phyloP scores from a whole-genome alignment of 2,888 invertebrate species.

The Thecophora atra region DNA sequence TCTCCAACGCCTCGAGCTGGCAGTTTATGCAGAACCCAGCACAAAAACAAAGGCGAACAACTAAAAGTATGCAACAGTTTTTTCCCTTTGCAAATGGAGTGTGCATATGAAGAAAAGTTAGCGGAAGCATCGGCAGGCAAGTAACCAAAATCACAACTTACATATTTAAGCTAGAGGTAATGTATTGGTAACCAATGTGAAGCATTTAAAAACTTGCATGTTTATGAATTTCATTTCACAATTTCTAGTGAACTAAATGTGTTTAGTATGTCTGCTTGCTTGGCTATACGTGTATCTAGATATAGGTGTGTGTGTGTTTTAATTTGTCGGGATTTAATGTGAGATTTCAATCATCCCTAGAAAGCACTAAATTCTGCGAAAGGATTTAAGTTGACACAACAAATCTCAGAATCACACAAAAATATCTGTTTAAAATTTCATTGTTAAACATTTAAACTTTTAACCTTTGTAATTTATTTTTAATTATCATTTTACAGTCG shows the following conservation, averaged over 20 bases:
- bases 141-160: no score
- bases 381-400: constrained; percentile 9
- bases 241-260: constrained; percentile 23
- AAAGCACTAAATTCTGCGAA: not conserved
- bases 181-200: no score
- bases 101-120: not conserved
- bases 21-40: not conserved
- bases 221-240: no score
- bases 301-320: constrained; percentile 1
- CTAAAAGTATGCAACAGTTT: constrained; percentile 23
- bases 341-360: not conserved
- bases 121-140: not conserved
- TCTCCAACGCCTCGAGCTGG: not conserved
- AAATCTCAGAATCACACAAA: not conserved
- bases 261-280: not conserved
- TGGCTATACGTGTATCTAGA: not conserved
- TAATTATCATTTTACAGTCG: not conserved
- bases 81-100: not conserved
- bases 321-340: not conserved
- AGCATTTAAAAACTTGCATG: no score
- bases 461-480: not conserved
- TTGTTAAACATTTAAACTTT: not conserved
- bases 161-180: no score
- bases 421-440: not conserved
- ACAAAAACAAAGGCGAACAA: constrained; percentile 1